Conservation (phyloP, 23 tunicate genomes). For the Diplosoma virens region DNA sequence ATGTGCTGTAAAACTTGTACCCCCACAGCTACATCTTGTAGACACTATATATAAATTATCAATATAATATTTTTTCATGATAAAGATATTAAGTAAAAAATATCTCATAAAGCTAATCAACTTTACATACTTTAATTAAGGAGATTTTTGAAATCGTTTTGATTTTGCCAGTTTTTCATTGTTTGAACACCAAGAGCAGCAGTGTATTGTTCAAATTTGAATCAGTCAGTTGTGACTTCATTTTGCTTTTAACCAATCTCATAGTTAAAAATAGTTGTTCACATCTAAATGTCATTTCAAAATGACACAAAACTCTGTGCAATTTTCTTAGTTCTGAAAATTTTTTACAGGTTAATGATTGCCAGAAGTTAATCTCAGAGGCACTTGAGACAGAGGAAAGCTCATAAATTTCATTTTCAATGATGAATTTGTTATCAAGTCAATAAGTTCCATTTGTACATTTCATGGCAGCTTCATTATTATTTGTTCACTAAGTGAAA, state of each 20-base stretch:
- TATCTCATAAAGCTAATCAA: background rate
- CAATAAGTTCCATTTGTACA: background rate
- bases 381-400: background rate
- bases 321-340: background rate
- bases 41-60: background rate
- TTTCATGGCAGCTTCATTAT: background rate
- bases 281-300: background rate
- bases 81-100: background rate
- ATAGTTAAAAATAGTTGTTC: background rate
- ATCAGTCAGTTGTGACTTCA: background rate
- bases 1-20: background rate
- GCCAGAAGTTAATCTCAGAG: background rate
- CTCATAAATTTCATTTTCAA: background rate
- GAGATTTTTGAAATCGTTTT: background rate
- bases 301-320: background rate
- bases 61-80: background rate
- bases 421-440: background rate
- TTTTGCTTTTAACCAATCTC: background rate
- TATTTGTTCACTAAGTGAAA: too few relatives aligned
- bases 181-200: background rate
- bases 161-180: background rate
- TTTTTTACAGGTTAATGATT: background rate
- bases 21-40: background rate
- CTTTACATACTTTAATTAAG: background rate
- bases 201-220: background rate